Conservation (phyloP, 2,113 vertebrate species). For the Chloropsis hardwickii region DNA sequence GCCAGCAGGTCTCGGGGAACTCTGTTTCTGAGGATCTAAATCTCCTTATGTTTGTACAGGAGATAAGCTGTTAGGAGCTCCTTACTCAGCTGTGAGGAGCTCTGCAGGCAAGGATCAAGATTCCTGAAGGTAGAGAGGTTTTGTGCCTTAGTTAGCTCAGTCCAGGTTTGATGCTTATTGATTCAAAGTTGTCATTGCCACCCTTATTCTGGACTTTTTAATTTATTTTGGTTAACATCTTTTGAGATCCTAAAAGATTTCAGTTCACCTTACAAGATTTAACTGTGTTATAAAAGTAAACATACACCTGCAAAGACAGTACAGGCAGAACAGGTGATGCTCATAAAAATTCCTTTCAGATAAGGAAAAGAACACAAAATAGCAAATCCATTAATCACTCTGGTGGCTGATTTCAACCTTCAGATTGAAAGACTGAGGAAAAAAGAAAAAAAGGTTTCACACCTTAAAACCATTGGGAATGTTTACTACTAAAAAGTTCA, state of each 20-base stretch:
- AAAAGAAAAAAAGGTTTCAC: not conserved
- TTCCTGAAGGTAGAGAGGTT: not conserved
- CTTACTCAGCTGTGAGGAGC: not conserved
- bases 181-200: not conserved
- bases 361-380: conserved; percentile 49
- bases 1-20: not conserved
- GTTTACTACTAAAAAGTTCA: not conserved
- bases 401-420: not conserved
- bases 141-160: not conserved
- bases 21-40: not conserved
- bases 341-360: conserved; percentile 64
- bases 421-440: not conserved
- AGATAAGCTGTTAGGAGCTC: not conserved
- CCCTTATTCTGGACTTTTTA: not conserved
- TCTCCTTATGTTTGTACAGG: not conserved
- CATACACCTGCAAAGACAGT: conserved; percentile 20
- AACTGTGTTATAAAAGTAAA: conserved; percentile 61
- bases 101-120: not conserved
- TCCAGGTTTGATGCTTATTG: not conserved
- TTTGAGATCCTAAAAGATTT: conserved; percentile 3
- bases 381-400: not conserved
- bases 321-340: conserved; percentile 42
- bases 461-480: not conserved
- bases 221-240: conserved; percentile 34
- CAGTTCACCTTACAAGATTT: conserved; percentile 39